phyloP scores from a whole-genome alignment of 2,113 vertebrate genomes.

The Ramphastos sulfuratus region DNA sequence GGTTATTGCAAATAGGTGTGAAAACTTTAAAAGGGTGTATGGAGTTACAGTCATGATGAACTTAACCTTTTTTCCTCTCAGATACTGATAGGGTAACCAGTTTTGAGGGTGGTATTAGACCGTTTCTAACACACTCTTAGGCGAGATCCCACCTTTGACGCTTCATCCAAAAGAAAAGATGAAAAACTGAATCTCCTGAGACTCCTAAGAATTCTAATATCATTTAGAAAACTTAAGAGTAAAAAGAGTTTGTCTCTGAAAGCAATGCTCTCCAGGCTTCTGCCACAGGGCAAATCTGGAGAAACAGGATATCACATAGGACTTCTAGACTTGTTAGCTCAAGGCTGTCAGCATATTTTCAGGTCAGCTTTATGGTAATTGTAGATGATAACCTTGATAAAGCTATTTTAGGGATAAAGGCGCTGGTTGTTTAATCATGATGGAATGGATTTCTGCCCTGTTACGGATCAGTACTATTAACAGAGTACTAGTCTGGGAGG shows the following conservation, averaged over 20 bases:
- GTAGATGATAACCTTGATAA: conserved; percentile 3
- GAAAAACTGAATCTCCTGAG: background rate
- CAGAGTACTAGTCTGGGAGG: background rate
- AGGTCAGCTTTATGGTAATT: conserved; percentile 1
- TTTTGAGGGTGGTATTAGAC: background rate
- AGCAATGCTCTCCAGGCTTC: background rate
- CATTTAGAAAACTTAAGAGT: background rate
- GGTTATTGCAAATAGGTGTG: background rate
- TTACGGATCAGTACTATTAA: background rate
- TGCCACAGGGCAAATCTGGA: background rate
- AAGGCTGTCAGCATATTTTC: conserved; percentile 16
- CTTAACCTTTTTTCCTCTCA: background rate
- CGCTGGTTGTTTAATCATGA: background rate
- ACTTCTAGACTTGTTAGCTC: background rate
- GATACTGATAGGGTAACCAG: background rate
- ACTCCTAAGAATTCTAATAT: background rate
- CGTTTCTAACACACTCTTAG: background rate
- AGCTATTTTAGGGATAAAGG: background rate
- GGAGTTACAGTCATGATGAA: background rate
- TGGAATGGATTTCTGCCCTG: background rate
- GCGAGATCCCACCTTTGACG: background rate
- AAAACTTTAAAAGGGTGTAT: background rate
- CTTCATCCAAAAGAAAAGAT: background rate
- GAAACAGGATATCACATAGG: background rate
- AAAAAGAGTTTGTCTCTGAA: background rate